Base-by-base conservation (phyloP, 2,113 vertebrate species). In the Colius striatus region DNA sequence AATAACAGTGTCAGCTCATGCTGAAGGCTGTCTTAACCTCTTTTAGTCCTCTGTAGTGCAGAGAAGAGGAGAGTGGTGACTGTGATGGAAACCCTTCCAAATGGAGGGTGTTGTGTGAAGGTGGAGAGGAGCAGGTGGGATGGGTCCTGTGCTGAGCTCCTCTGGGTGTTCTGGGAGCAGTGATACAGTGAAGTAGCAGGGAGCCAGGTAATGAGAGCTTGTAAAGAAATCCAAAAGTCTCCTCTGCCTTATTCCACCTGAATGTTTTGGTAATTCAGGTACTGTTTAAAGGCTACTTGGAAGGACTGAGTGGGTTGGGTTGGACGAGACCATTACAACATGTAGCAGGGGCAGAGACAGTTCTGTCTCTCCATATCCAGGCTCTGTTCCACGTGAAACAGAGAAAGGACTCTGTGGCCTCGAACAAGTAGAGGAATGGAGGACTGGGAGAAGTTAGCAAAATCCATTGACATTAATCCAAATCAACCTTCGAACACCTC, bases 401-500 rank as follows among this genome's bases (percentile, higher is more conserved):
- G 20, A 41, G 18, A 43, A 90, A 54, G 34, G 66, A 16, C 8
- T 47, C 13, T 41, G 2, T 73, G 67, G 80, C 87, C 68, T 78
- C 3, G 0, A 36, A 67, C 57, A 72, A 71, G 20, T 32, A 47
- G 30, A 32, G 45, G n/a, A 86, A 41, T 78, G 57, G 78, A 90
- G 54, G 85, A n/a, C 13, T 78, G 68, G 57, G 80, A 87, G 55
- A 95, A 94, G 83, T 72, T 95, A 95, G 70, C 72, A 94, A 92
- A 92, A 54, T 93, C 55, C 87, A 84, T 51, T 96, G 92, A 79
- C 73, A 91, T 92, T 96, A 97, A 96, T 95, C 57, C 70, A 94
- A 95, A 94, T 97, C 95, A 96, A 94, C 89, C 96, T 95, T 91
- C 93, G 75, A 93, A 71, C 75, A 80, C 70, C 89, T 88, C 57